Percentiles rank a stretch among this genome's conserved stretches.
Conservation (phyloP, 2,888 invertebrate species). For the Ptychoptera contaminata region DNA sequence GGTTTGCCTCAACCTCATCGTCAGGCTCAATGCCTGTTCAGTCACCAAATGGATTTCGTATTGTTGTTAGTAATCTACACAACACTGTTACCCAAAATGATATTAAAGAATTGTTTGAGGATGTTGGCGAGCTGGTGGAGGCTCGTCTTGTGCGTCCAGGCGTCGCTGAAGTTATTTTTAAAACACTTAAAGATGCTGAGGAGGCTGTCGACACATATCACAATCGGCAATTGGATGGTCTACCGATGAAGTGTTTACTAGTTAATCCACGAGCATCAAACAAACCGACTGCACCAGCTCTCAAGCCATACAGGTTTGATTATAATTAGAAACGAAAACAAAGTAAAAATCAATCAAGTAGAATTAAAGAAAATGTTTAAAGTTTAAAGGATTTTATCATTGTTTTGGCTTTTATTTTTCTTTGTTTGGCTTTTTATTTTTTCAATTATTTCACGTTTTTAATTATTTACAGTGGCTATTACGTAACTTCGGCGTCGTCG, state of each 20-base stretch:
- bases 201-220: conserved; percentile 87
- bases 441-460: not conserved
- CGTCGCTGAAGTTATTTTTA: conserved; percentile 83
- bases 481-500: conserved; percentile 15
- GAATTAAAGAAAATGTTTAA: not conserved
- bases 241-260: conserved; percentile 81
- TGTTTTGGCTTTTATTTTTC: not conserved
- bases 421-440: too few species aligned
- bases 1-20: not conserved
- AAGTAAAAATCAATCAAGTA: not conserved
- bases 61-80: conserved; percentile 82
- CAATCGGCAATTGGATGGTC: conserved; percentile 82
- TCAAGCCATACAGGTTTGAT: conserved; percentile 12
- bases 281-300: conserved; percentile 35
- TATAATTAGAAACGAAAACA: not conserved
- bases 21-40: conserved; percentile 18
- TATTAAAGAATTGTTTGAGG: conserved; percentile 86
- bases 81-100: conserved; percentile 77
- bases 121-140: conserved; percentile 72
- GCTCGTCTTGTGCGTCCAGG: conserved; percentile 75
- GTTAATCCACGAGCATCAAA: conserved; percentile 58
- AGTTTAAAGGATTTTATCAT: not conserved
- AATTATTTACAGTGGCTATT: conserved; percentile 5
- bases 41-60: conserved; percentile 52
- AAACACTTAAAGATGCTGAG: conserved; percentile 69